Evolutionary conservation across 2,113 vertebrate genomes (phyloP).

Genomic region (Pterocles burchelli): DNA sequence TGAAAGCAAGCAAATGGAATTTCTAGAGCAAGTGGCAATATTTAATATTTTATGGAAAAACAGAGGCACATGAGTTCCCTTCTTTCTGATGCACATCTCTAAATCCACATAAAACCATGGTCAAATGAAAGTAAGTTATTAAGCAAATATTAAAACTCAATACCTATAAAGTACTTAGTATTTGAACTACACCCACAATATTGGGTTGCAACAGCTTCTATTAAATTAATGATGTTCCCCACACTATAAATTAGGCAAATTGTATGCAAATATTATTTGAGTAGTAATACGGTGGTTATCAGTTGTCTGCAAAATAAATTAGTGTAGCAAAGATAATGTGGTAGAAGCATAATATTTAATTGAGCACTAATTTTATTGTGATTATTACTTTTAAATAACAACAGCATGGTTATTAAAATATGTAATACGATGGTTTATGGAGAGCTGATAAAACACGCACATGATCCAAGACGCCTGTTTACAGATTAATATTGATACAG

Average conservation of each 20-base stretch:
- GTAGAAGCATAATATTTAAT: constrained; percentile 60
- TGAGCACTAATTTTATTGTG: constrained; percentile 70
- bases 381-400: constrained; percentile 76
- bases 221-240: constrained; percentile 74
- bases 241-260: constrained; percentile 75
- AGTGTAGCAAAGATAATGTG: constrained; percentile 59
- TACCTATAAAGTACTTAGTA: constrained; percentile 38
- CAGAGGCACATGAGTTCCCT: background rate
- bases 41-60: constrained; percentile 10
- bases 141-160: constrained; percentile 52
- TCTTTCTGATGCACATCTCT: constrained; percentile 24
- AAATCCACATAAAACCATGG: constrained; percentile 34
- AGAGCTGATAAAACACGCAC: constrained; percentile 61
- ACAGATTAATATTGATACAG: constrained; percentile 67
- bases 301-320: constrained; percentile 75
- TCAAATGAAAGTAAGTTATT: constrained; percentile 50
- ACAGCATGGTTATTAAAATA: constrained; percentile 56
- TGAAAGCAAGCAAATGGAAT: background rate
- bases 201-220: constrained; percentile 64
- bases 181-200: constrained; percentile 66
- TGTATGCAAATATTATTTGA: constrained; percentile 75
- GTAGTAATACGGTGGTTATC: constrained; percentile 67
- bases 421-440: constrained; percentile 35
- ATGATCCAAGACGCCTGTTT: constrained; percentile 37
- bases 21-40: background rate